phyloP scores from a whole-genome alignment of 2,888 invertebrate species.

The Hylaea fasciaria region DNA sequence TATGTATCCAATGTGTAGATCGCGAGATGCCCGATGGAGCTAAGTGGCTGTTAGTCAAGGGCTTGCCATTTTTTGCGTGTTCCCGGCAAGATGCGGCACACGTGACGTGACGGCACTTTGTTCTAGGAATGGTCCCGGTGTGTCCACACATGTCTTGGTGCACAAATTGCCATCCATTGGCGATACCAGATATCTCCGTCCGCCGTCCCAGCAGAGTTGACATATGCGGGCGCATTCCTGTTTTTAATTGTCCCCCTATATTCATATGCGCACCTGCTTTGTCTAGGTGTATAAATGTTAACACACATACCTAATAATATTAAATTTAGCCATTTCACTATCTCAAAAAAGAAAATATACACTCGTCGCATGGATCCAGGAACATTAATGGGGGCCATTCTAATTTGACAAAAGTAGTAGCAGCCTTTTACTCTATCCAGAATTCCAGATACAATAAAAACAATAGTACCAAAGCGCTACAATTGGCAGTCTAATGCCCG shows the following conservation, averaged over 20 bases:
- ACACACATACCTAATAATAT: no score
- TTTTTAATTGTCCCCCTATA: conserved; percentile 40
- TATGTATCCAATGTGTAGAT: no score
- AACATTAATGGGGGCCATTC: no score
- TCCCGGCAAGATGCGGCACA: conserved; percentile 62
- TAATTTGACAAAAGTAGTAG: no score
- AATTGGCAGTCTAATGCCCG: no score
- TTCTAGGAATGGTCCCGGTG: conserved; percentile 71
- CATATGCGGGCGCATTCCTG: conserved; percentile 39
- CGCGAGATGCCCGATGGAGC: conserved; percentile 52
- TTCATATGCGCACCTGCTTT: conserved; percentile 25
- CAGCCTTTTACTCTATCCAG: no score
- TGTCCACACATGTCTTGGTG: conserved; percentile 63
- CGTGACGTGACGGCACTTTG: conserved; percentile 59
- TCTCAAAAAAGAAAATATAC: no score
- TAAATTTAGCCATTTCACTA: neutral
- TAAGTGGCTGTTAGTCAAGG: conserved; percentile 49
- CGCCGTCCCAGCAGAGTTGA: conserved; percentile 8
- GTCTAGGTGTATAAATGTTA: neutral
- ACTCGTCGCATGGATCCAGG: no score
- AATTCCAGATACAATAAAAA: no score
- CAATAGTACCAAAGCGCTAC: no score
- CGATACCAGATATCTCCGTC: conserved; percentile 12
- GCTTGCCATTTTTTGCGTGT: conserved; percentile 63
- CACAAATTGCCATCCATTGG: conserved; percentile 27